Percentiles rank a stretch among this genome's conserved stretches.
Evolutionary conservation across 2,113 vertebrate species (phyloP).

Genomic region (Rhea pennata): DNA sequence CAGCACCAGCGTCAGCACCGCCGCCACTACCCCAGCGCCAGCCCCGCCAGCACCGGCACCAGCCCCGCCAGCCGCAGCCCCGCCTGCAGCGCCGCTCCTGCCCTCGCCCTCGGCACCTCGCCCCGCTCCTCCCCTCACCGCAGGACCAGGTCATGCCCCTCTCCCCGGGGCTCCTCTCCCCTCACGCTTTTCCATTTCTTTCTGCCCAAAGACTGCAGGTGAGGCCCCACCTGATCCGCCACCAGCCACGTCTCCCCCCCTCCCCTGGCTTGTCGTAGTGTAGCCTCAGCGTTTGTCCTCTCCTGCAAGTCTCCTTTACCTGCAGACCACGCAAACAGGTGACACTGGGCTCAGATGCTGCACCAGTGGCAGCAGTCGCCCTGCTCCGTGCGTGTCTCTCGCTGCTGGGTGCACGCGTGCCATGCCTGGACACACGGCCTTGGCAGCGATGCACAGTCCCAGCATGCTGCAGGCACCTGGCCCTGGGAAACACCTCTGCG

Average conservation of each 20-base stretch:
- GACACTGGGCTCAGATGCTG: rapidly evolving
- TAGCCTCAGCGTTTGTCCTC: background rate
- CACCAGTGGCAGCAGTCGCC: rapidly evolving
- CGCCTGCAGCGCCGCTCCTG: background rate
- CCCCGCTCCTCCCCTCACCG: background rate
- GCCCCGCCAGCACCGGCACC: background rate
- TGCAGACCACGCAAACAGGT: rapidly evolving
- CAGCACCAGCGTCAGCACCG: background rate
- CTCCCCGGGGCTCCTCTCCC: background rate
- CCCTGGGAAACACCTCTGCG: rapidly evolving
- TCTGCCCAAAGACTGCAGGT: background rate
- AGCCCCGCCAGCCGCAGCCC: background rate
- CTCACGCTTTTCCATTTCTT: background rate
- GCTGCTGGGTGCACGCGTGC: rapidly evolving
- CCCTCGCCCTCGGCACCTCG: rapidly evolving
- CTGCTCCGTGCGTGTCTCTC: rapidly evolving
- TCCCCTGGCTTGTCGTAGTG: rapidly evolving
- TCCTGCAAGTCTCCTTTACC: rapidly evolving
- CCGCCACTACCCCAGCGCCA: background rate
- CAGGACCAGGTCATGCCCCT: too few species aligned
- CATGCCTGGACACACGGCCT: rapidly evolving
- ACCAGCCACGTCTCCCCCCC: rapidly evolving
- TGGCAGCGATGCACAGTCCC: rapidly evolving
- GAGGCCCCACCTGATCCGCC: rapidly evolving
- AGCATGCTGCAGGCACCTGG: rapidly evolving